A percentile compares a stretch with the other conserved stretches of the same genome.
Evolutionary conservation across 1,140 invertebrate genomes (phyloP).

Genomic region (Cydia splendana): DNA sequence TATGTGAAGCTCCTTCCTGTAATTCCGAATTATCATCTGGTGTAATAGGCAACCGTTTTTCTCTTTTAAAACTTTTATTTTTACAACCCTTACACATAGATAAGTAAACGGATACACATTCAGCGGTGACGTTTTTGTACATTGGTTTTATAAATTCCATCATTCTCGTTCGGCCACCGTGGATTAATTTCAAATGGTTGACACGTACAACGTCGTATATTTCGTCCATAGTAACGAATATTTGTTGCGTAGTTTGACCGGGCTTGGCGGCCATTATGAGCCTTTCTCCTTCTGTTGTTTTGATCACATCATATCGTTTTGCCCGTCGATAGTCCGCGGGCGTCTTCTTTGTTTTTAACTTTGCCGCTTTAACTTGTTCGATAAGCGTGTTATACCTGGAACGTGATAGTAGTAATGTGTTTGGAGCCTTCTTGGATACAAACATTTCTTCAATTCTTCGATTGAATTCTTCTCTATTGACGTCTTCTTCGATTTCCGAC

Average conservation of each 20-base stretch:
- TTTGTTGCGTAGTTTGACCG: constrained; percentile 41
- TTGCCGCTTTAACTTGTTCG: constrained; percentile 47
- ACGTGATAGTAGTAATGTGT: constrained; percentile 43
- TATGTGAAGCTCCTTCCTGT: background rate
- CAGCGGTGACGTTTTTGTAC: constrained; percentile 54
- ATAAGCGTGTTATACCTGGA: constrained; percentile 46
- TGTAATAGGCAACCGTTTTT: background rate
- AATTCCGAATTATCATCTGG: background rate
- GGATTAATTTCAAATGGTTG: constrained; percentile 51
- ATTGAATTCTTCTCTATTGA: constrained; percentile 53
- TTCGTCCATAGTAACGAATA: constrained; percentile 50
- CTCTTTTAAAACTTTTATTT: constrained; percentile 38
- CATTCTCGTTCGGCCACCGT: constrained; percentile 49
- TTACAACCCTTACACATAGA: constrained; percentile 51
- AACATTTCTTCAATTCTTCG: constrained; percentile 44
- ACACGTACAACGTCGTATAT: constrained; percentile 55
- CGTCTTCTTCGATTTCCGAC: constrained; percentile 35
- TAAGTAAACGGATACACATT: constrained; percentile 51
- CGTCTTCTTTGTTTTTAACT: constrained; percentile 43
- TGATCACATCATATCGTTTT: constrained; percentile 49
- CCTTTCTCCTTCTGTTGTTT: constrained; percentile 48
- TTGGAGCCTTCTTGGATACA: constrained; percentile 39
- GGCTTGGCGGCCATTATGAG: constrained; percentile 34
- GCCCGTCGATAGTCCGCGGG: constrained; percentile 47
- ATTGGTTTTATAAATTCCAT: constrained; percentile 50